These are phyloP conservation scores for Pavo muticus DNA, from an alignment of 2,113 vertebrate species.

Conservation along the genomic window DNA sequence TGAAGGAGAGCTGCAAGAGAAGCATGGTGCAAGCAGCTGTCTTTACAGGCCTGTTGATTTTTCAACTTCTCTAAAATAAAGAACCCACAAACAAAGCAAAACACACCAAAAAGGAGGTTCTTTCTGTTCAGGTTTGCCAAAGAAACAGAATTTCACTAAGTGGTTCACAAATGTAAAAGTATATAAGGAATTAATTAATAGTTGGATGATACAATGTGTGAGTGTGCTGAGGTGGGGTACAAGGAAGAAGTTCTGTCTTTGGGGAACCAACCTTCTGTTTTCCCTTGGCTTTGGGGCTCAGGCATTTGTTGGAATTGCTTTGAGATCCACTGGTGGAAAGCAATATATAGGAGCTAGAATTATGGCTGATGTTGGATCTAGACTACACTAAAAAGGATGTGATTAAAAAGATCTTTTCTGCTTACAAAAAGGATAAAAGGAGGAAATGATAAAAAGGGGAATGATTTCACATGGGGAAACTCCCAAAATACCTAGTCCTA, in stretches of 20 bases:
- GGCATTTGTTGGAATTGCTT: not conserved
- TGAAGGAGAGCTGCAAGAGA: not conserved
- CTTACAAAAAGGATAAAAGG: not conserved
- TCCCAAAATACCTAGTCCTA: too few relatives aligned
- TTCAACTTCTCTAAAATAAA: not conserved
- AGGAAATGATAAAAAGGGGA: not conserved
- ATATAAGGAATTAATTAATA: not conserved
- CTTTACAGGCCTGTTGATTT: not conserved
- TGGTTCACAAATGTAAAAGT: not conserved
- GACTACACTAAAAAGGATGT: not conserved
- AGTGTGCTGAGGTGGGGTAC: not conserved
- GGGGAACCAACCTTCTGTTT: rapidly evolving
- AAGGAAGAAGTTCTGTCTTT: not conserved
- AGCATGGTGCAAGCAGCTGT: constrained; percentile 39
- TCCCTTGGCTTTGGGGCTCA: not conserved
- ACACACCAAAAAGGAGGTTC: not conserved
- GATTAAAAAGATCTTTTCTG: not conserved
- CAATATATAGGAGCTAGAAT: not conserved
- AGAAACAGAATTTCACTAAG: not conserved
- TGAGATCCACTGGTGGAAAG: not conserved
- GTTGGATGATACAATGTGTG: not conserved
- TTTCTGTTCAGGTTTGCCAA: not conserved
- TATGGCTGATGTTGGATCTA: not conserved
- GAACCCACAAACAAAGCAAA: constrained; percentile 3
- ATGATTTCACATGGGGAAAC: not conserved